Evolutionary conservation across 2,113 vertebrate genomes (phyloP).

Genomic region (Nannospalax galili): DNA sequence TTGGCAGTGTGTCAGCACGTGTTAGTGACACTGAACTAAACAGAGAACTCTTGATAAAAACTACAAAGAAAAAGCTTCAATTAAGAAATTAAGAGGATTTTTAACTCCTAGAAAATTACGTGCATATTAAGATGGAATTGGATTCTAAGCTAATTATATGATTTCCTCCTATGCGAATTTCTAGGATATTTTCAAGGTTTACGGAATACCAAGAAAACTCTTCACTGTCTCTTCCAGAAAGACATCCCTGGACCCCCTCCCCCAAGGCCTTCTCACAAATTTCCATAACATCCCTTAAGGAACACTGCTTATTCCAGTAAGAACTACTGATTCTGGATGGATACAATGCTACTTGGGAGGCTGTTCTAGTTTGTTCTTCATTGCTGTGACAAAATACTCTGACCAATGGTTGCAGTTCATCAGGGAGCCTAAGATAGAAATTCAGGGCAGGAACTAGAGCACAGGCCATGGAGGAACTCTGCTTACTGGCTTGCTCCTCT

Average conservation of each 20-base stretch:
- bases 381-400: too few relatives aligned
- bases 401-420: too few relatives aligned
- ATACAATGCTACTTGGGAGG: not conserved
- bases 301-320: constrained; percentile 5
- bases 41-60: constrained; percentile 31
- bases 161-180: constrained; percentile 46
- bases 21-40: not conserved
- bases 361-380: too few relatives aligned
- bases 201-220: not conserved
- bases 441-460: too few relatives aligned
- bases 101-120: constrained; percentile 14
- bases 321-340: not conserved
- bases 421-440: too few relatives aligned
- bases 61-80: constrained; percentile 46
- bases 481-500: too few relatives aligned
- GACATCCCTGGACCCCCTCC: not conserved
- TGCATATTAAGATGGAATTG: not conserved
- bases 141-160: not conserved
- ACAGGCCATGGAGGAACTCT: too few relatives aligned
- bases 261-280: not conserved
- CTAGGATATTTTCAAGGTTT: constrained; percentile 28
- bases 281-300: not conserved
- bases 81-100: constrained; percentile 40
- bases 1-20: not conserved
- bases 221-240: constrained; percentile 28